Base-by-base conservation (phyloP, 2,888 invertebrate species). In the Heliconius erato region DNA sequence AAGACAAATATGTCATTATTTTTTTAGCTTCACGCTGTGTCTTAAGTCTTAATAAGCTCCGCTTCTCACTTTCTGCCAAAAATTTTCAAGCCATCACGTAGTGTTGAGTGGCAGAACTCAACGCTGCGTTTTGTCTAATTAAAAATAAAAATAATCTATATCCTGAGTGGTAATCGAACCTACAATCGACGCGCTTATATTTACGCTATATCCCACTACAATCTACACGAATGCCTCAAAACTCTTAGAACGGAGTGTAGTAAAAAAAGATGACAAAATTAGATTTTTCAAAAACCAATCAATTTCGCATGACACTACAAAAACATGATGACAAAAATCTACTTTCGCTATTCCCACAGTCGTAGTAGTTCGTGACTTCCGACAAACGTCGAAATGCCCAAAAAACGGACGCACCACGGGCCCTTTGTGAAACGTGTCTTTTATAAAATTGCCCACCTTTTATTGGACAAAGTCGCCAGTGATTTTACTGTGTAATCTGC, bases 361-460 rank as follows among this genome's bases (percentile, higher is more conserved):
- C 79, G 83, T 84, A 85, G 77, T 65, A 65, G 63, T 77, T 80
- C 88, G 88, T 88, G 89, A 87, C 88, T 87, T 81, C 89, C 87
- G 88, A 88, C 88, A 89, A 89, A 88, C 86, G 81, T 32, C 54
- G 83, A 80, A 81, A 79, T 84, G 84, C 76, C 87, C 82, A 87
- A 88, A 88, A 86, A 88, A 85, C 85, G 78, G 84, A 85, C 86
- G 85, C 86, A 83, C 84, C 84, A 83, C 86, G 82, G 85, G 83
- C 80, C 84, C 85, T 83, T 85, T 72, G 85, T 76, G 40, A 40
- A 23, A 89, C 89, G 89, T 89, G 88, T 89, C 88, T 71, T 87
- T 87, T 85, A 82, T 81, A 81, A 84, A 81, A 84, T 86, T 82
- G 82, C 86, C 84, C 85, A 85, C 86, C 86, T 87, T 90, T 88